phyloP scores from a whole-genome alignment of 2,113 vertebrate genomes.

The Paradoxurus hermaphroditus region DNA sequence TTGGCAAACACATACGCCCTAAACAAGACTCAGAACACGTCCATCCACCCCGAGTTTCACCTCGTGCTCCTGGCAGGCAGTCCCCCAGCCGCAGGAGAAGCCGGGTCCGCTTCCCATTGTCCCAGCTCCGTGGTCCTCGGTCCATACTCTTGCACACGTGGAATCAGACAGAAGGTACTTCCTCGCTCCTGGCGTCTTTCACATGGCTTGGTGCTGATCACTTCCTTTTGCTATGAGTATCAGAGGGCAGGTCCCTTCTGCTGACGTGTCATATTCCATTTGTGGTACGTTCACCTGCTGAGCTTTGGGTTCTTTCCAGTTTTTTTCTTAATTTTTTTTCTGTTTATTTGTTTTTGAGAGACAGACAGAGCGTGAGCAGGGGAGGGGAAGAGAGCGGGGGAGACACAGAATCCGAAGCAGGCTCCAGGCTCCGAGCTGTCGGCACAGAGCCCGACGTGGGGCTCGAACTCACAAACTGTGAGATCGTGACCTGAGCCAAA shows the following conservation, averaged over 20 bases:
- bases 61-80: not conserved
- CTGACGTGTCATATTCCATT: fast-evolving
- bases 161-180: fast-evolving
- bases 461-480: too few relatives aligned
- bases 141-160: fast-evolving
- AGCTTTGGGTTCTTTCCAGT: not conserved
- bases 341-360: too few relatives aligned
- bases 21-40: fast-evolving
- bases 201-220: fast-evolving
- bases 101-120: fast-evolving
- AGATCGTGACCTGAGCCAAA: too few relatives aligned
- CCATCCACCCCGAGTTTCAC: fast-evolving
- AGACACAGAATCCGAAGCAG: too few relatives aligned
- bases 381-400: too few relatives aligned
- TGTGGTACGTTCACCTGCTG: fast-evolving
- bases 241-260: fast-evolving
- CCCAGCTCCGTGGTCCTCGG: fast-evolving
- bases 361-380: too few relatives aligned
- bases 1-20: fast-evolving
- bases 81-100: not conserved
- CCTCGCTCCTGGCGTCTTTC: too few relatives aligned
- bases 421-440: too few relatives aligned
- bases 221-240: too few relatives aligned
- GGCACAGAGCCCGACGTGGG: too few relatives aligned
- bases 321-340: too few relatives aligned